Conservation (phyloP, 2,797 vertebrate genomes). For the Nasua narica region DNA sequence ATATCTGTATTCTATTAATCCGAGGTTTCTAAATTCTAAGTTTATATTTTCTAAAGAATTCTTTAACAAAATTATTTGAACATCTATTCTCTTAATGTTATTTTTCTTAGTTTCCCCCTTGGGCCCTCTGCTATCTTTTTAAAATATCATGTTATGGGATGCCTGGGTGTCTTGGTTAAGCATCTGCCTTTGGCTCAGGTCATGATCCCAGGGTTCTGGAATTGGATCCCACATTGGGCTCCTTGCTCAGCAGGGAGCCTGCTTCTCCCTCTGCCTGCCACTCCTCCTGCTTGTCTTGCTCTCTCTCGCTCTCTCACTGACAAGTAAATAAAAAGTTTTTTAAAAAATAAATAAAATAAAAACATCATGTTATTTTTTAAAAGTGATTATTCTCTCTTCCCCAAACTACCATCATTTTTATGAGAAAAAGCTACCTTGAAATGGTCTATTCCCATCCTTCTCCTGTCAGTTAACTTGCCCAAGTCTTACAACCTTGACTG, state of each 20-base stretch:
- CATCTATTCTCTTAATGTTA: background rate
- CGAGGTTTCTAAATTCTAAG: background rate
- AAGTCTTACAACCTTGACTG: background rate
- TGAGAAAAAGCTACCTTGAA: background rate
- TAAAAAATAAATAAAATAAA: background rate
- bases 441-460: background rate
- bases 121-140: background rate
- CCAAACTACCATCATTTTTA: background rate
- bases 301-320: background rate
- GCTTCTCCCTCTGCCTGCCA: background rate
- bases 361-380: background rate
- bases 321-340: background rate
- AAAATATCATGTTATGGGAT: background rate
- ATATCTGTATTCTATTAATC: background rate
- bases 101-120: background rate
- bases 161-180: background rate
- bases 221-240: background rate
- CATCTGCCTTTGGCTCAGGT: background rate
- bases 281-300: background rate
- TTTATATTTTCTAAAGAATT: background rate
- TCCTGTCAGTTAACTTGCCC: background rate
- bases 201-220: background rate
- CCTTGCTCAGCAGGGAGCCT: background rate
- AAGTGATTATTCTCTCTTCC: background rate
- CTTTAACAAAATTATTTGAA: background rate